These are phyloP conservation scores for Alviniconcha strummeri DNA, from an alignment of 2,888 invertebrate species.

Conservation along the genomic window DNA sequence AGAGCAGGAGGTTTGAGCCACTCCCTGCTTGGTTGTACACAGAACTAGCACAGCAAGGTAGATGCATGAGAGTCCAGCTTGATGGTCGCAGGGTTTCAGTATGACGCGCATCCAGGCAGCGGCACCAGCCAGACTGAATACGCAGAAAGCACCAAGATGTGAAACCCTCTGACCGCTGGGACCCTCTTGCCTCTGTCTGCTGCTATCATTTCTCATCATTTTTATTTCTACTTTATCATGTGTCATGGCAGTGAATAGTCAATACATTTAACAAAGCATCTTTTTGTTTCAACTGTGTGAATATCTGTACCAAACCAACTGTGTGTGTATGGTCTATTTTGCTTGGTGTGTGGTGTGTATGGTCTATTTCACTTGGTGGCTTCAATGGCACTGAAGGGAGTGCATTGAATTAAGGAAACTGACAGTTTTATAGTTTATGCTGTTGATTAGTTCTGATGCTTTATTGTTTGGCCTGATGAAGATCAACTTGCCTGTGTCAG, in stretches of 20 bases:
- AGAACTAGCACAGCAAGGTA: slow-evolving; percentile 1
- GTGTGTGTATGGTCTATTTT: too few species aligned
- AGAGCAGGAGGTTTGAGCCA: slow-evolving; percentile 24
- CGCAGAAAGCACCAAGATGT: not conserved
- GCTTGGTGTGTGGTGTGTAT: too few species aligned
- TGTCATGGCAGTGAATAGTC: not conserved
- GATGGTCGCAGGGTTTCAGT: not conserved
- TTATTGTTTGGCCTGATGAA: not conserved
- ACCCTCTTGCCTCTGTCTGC: slow-evolving; percentile 18
- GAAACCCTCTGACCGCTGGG: not conserved
- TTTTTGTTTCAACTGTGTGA: not conserved
- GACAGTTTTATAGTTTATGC: not conserved
- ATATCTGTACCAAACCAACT: too few species aligned
- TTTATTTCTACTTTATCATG: not conserved
- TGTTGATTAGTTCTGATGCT: not conserved
- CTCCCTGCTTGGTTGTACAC: slow-evolving; percentile 10
- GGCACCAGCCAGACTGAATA: slow-evolving; percentile 11
- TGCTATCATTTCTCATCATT: not conserved
- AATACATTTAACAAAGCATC: not conserved
- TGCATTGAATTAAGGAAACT: not conserved
- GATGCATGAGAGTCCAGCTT: slow-evolving; percentile 12
- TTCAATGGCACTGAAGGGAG: not conserved
- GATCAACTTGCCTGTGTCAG: not conserved
- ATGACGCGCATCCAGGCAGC: slow-evolving; percentile 23
- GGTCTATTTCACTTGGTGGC: too few species aligned